A percentile compares a stretch with the other conserved stretches of the same genome.
Evolutionary conservation across 2,888 invertebrate genomes (phyloP).

Genomic region (Arenicola marina): DNA sequence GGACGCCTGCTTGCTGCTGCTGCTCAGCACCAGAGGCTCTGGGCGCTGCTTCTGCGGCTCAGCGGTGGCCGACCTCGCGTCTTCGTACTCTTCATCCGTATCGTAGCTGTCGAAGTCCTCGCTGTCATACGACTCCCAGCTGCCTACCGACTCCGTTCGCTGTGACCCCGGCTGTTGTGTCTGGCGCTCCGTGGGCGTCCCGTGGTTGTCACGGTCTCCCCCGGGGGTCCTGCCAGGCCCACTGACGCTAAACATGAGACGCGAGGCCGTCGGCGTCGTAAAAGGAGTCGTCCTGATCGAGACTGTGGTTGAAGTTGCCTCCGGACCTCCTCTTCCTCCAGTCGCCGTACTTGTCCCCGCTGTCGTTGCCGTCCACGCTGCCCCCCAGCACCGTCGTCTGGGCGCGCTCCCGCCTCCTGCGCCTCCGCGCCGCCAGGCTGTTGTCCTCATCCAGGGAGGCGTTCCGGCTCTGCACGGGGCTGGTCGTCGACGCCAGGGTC

Average conservation of each 20-base stretch:
- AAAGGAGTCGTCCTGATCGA: constrained; percentile 19
- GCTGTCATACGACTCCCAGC: constrained; percentile 3
- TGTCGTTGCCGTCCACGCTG: background rate
- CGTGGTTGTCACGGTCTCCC: too few relatives aligned
- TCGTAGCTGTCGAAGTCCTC: background rate
- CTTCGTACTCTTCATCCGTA: background rate
- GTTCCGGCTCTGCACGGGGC: background rate
- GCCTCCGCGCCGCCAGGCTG: constrained; percentile 27
- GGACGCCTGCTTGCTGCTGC: too few relatives aligned
- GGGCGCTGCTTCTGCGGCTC: too few relatives aligned
- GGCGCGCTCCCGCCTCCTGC: constrained; percentile 27
- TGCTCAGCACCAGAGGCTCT: too few relatives aligned
- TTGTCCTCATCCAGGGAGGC: background rate
- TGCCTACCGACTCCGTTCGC: too few relatives aligned
- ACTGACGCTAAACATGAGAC: constrained; percentile 18
- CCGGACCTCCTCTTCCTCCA: constrained; percentile 11
- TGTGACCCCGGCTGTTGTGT: too few relatives aligned
- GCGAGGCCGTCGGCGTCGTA: constrained; percentile 21
- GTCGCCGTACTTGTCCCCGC: background rate
- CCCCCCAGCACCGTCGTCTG: constrained; percentile 15
- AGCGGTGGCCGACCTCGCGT: background rate
- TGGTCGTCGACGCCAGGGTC: background rate
- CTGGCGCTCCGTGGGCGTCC: too few relatives aligned
- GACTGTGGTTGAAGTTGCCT: constrained; percentile 17
- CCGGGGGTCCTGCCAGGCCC: background rate